Percentiles rank a stretch among this genome's conserved stretches.
Conservation (phyloP, 2,113 vertebrate species). For the Delphinapterus leucas region DNA sequence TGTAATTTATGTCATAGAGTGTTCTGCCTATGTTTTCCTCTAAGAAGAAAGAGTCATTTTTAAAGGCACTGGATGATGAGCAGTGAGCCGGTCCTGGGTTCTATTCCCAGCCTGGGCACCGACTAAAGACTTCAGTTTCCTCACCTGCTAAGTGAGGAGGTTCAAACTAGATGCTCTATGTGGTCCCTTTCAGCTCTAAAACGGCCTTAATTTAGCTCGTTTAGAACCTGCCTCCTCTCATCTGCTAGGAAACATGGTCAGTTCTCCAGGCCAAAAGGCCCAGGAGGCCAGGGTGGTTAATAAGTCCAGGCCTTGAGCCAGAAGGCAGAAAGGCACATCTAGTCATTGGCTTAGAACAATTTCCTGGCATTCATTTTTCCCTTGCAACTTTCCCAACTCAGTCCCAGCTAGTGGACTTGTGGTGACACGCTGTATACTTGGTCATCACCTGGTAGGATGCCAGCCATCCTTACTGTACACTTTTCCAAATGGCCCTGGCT, state of each 20-base stretch:
- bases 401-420: not conserved
- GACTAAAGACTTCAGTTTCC: not conserved
- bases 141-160: not conserved
- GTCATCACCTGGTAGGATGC: not conserved
- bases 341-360: not conserved
- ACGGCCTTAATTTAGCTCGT: not conserved
- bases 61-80: not conserved
- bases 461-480: not conserved
- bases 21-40: too few species aligned
- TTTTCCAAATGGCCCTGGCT: not conserved
- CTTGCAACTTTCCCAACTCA: not conserved
- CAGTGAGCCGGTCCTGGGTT: not conserved
- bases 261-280: not conserved
- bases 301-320: not conserved
- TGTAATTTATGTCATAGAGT: too few species aligned
- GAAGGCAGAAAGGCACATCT: not conserved
- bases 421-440: accelerated
- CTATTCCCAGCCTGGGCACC: not conserved
- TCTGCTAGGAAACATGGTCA: not conserved
- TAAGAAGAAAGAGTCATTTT: not conserved
- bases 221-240: not conserved
- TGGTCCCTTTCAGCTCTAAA: not conserved
- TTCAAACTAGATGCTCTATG: not conserved
- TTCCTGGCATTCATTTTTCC: not conserved
- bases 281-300: not conserved